Percentiles rank a stretch among this genome's conserved stretches.
Conservation (phyloP, 2,113 vertebrate genomes). For the Enhydra lutris region DNA sequence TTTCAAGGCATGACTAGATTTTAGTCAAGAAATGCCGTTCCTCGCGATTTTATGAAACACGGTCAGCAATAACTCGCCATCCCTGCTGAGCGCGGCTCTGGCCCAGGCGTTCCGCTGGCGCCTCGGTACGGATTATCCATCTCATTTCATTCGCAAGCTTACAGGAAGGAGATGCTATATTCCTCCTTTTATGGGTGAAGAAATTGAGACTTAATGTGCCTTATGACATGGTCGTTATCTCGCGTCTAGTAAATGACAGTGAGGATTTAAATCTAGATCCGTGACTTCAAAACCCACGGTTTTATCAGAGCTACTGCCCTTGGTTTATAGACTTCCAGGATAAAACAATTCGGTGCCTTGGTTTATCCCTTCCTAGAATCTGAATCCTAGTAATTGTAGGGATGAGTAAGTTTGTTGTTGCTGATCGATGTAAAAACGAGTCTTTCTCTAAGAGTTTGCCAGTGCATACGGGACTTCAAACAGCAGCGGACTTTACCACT, state of each 20-base stretch:
- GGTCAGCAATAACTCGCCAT: not conserved
- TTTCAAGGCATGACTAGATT: not conserved
- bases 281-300: not conserved
- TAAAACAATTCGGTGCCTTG: not conserved
- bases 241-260: not conserved
- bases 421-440: not conserved
- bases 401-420: not conserved
- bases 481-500: not conserved
- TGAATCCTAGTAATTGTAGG: not conserved
- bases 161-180: not conserved
- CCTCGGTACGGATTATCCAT: not conserved
- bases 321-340: not conserved
- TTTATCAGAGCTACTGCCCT: not conserved
- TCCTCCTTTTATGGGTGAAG: not conserved
- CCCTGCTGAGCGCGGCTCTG: not conserved
- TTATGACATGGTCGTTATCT: not conserved
- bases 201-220: not conserved
- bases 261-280: not conserved
- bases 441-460: not conserved
- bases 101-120: not conserved
- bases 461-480: not conserved
- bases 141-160: not conserved
- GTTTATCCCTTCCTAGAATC: not conserved
- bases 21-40: not conserved
- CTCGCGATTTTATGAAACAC: not conserved